Evolutionary conservation across 2,888 invertebrate genomes (phyloP).

Genomic region (Eupithecia subfuscata): DNA sequence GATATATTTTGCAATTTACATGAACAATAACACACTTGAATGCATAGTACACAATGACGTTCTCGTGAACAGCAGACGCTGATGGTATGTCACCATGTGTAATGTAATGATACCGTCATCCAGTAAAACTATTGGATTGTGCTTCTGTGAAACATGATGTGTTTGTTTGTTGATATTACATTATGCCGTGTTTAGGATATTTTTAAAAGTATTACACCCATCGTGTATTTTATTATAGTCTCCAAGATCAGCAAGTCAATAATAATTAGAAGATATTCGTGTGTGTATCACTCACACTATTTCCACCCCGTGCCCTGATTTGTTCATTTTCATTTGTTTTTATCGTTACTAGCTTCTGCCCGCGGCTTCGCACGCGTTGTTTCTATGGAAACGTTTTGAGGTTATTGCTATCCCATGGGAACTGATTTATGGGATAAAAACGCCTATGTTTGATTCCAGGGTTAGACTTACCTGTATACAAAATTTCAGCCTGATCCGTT

Average conservation of each 20-base stretch:
- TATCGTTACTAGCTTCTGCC: no score
- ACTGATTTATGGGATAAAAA: no score
- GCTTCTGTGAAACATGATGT: conserved; percentile 2
- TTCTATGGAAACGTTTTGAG: no score
- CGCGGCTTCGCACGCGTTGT: no score
- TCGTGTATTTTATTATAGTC: background rate
- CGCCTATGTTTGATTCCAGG: no score
- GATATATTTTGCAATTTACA: background rate
- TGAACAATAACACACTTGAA: background rate
- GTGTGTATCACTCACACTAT: no score
- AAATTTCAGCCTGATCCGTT: no score
- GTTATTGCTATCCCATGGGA: no score
- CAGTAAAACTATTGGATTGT: background rate
- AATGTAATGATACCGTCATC: background rate
- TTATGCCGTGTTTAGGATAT: background rate
- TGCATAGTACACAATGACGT: background rate
- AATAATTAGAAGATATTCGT: no score
- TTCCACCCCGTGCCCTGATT: no score
- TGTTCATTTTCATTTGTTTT: no score
- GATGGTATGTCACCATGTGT: background rate
- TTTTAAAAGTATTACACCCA: background rate
- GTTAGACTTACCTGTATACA: no score
- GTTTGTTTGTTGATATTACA: conserved; percentile 1
- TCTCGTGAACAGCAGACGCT: background rate
- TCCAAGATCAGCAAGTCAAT: background rate